Percentiles rank a stretch among this genome's conserved stretches.
Evolutionary conservation across 2,888 invertebrate species (phyloP).

Genomic region (Unio pictorum): DNA sequence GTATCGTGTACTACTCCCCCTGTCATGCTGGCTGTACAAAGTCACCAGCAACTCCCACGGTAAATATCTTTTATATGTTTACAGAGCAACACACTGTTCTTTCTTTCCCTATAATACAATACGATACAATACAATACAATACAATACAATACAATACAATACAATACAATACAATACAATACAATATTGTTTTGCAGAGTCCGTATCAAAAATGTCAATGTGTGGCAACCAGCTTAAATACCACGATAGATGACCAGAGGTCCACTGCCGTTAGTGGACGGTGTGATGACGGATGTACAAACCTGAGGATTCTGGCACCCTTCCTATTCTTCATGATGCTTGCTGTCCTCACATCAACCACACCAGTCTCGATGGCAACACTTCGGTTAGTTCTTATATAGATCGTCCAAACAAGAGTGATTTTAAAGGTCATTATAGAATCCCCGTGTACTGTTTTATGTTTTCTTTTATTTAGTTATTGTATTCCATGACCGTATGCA

Average conservation of each 20-base stretch:
- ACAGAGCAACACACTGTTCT: no score
- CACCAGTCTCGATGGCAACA: conserved; percentile 45
- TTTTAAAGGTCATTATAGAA: no score
- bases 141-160: no score
- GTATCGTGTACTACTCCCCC: conserved; percentile 44
- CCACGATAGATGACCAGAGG: conserved; percentile 8
- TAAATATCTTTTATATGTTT: conserved; percentile 1
- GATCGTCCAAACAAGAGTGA: no score
- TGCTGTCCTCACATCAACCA: conserved; percentile 34
- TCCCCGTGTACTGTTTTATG: no score
- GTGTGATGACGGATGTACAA: conserved; percentile 39
- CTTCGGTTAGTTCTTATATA: conserved; percentile 31
- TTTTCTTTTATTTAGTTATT: no score
- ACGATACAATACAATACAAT: no score
- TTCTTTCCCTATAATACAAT: no score
- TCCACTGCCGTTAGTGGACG: conserved; percentile 35
- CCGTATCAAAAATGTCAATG: conserved; percentile 42
- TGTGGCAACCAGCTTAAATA: conserved; percentile 29
- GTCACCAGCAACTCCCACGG: conserved; percentile 21
- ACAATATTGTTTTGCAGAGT: conserved; percentile 12
- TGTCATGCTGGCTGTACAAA: conserved; percentile 51
- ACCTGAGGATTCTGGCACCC: conserved; percentile 37
- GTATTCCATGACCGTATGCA: no score
- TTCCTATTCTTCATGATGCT: conserved; percentile 48
- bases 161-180: no score